Percentiles rank a stretch among this genome's conserved stretches.
These are phyloP conservation scores for Ormia ochracea DNA, from an alignment of 2,888 invertebrate genomes.

Conservation along the genomic window DNA sequence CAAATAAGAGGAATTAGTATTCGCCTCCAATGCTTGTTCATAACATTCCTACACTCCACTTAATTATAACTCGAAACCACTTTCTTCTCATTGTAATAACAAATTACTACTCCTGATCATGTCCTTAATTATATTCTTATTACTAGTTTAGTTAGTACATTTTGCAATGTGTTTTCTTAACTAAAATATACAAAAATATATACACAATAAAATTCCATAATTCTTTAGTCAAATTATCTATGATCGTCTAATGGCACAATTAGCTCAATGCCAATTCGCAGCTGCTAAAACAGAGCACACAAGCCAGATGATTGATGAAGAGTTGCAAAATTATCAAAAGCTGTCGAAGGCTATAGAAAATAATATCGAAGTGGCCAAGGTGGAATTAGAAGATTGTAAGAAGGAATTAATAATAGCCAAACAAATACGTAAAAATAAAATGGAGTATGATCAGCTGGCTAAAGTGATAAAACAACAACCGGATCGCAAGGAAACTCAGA, in stretches of 20 bases:
- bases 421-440: constrained; percentile 90
- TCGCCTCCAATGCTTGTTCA: too few species aligned
- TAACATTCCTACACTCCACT: too few species aligned
- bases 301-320: constrained; percentile 88
- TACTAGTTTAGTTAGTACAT: background rate
- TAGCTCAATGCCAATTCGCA: constrained; percentile 92
- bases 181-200: too few species aligned
- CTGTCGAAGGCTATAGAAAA: constrained; percentile 86
- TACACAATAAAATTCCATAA: background rate
- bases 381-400: constrained; percentile 89
- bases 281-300: constrained; percentile 89
- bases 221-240: constrained; percentile 81
- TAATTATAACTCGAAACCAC: too few species aligned
- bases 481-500: constrained; percentile 87
- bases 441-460: constrained; percentile 95
- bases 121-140: too few species aligned
- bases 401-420: constrained; percentile 88
- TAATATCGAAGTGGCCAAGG: constrained; percentile 87
- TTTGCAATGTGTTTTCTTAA: background rate
- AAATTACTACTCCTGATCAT: too few species aligned
- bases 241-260: constrained; percentile 87
- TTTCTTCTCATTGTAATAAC: too few species aligned
- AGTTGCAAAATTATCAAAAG: constrained; percentile 88
- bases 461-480: constrained; percentile 94
- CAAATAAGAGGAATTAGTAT: too few species aligned